Conservation (phyloP, 2,113 vertebrate species). For the Spheniscus mendiculus region DNA sequence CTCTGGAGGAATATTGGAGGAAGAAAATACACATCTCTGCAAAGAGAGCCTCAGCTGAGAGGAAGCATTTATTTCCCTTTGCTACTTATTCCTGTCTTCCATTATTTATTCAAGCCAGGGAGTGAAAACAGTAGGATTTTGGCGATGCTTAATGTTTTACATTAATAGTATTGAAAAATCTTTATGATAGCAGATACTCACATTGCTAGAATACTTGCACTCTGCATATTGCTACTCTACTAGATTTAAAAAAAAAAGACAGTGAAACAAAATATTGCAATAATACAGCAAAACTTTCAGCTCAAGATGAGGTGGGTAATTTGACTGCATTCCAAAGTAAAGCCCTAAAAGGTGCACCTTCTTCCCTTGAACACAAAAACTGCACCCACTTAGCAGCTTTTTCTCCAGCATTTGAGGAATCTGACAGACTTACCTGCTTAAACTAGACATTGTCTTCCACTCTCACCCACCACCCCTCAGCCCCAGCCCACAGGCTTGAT, state of each 20-base stretch:
- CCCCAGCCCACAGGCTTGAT: not conserved
- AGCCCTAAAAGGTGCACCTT: not conserved
- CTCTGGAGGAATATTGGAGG: not conserved
- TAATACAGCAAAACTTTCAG: not conserved
- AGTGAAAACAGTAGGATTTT: slow-evolving; percentile 7
- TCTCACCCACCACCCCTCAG: not conserved
- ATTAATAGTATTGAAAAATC: not conserved
- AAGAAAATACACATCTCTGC: slow-evolving; percentile 2
- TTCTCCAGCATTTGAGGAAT: not conserved
- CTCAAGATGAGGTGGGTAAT: not conserved
- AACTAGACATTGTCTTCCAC: not conserved
- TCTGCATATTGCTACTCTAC: not conserved
- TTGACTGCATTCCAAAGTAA: not conserved
- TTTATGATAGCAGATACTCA: not conserved
- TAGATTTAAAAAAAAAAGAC: not conserved
- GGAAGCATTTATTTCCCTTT: slow-evolving; percentile 30
- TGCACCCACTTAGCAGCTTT: not conserved
- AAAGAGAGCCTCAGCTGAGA: not conserved
- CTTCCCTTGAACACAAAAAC: not conserved
- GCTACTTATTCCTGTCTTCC: not conserved
- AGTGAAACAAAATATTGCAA: not conserved
- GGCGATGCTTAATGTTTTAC: slow-evolving; percentile 16
- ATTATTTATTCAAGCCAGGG: slow-evolving; percentile 1
- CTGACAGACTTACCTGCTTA: not conserved
- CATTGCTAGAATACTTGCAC: not conserved